phyloP scores from a whole-genome alignment of 2,888 invertebrate genomes.

The Melieria omissa region DNA sequence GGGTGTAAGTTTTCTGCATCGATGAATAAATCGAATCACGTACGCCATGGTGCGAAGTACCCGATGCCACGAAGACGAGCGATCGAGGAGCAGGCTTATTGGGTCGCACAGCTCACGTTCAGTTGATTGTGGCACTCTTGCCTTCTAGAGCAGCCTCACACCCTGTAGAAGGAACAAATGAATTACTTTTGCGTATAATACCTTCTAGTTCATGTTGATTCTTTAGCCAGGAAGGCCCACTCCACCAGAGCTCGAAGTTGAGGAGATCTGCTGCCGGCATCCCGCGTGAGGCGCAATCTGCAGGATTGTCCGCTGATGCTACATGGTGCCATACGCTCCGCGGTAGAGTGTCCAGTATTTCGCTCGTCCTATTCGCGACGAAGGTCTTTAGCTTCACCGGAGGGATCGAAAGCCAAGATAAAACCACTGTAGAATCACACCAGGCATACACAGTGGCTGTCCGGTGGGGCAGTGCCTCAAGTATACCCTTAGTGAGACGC shows the following conservation, averaged over 20 bases:
- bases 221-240: slow-evolving; percentile 17
- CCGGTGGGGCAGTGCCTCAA: slow-evolving; percentile 3
- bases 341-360: slow-evolving; percentile 27
- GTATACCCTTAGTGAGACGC: slow-evolving; percentile 25
- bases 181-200: background rate
- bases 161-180: background rate
- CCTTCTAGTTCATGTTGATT: slow-evolving; percentile 10
- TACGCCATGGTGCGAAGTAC: no score
- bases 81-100: no score
- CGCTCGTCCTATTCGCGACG: slow-evolving; percentile 21
- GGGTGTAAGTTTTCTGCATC: no score
- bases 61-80: no score
- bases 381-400: slow-evolving; percentile 30
- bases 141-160: slow-evolving; percentile 7
- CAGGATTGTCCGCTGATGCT: slow-evolving; percentile 17
- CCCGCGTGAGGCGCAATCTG: slow-evolving; percentile 32
- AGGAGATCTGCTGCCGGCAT: slow-evolving; percentile 15
- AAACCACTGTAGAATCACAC: slow-evolving; percentile 32
- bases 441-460: slow-evolving; percentile 1
- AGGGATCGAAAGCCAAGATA: slow-evolving; percentile 21
- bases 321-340: slow-evolving; percentile 27
- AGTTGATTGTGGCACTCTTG: background rate
- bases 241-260: slow-evolving; percentile 23
- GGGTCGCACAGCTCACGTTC: no score
- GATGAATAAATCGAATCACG: no score